Evolutionary conservation across 2,113 vertebrate species (phyloP).

Genomic region (Natator depressus): DNA sequence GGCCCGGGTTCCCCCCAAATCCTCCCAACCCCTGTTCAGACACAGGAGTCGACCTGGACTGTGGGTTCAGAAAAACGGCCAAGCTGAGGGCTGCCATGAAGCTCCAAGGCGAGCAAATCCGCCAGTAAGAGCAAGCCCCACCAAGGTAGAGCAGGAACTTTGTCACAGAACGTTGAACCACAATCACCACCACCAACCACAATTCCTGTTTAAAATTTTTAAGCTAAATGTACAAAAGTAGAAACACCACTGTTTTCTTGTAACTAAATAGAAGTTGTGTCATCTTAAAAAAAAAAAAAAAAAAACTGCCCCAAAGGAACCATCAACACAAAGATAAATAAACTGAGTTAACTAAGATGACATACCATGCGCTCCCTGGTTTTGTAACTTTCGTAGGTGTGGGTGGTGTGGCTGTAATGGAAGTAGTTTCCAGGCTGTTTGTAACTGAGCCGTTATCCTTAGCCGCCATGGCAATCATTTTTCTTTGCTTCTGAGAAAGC

Average conservation of each 20-base stretch:
- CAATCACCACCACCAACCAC: background rate
- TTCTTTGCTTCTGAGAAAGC: slow-evolving; percentile 97
- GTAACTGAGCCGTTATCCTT: slow-evolving; percentile 82
- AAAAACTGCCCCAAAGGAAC: background rate
- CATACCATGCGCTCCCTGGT: slow-evolving; percentile 89
- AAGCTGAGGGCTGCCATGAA: too few relatives aligned
- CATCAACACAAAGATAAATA: background rate
- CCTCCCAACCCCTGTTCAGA: too few relatives aligned
- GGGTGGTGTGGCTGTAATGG: slow-evolving; percentile 67
- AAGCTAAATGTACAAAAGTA: background rate
- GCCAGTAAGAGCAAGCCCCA: too few relatives aligned
- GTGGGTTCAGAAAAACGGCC: too few relatives aligned
- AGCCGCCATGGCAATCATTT: slow-evolving; percentile 91
- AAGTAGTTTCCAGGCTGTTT: slow-evolving; percentile 72
- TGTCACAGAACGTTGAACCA: background rate
- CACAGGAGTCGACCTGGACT: too few relatives aligned
- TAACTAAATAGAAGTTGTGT: background rate
- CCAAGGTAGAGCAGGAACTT: too few relatives aligned
- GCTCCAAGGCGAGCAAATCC: too few relatives aligned
- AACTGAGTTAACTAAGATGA: slow-evolving; percentile 1
- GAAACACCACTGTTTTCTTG: background rate
- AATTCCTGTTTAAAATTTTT: background rate
- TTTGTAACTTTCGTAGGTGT: slow-evolving; percentile 78
- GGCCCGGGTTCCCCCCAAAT: too few relatives aligned
- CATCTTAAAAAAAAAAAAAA: background rate